These are phyloP conservation scores for Euura saliciscinereae DNA, from an alignment of 1,140 invertebrate genomes.

Conservation along the genomic window DNA sequence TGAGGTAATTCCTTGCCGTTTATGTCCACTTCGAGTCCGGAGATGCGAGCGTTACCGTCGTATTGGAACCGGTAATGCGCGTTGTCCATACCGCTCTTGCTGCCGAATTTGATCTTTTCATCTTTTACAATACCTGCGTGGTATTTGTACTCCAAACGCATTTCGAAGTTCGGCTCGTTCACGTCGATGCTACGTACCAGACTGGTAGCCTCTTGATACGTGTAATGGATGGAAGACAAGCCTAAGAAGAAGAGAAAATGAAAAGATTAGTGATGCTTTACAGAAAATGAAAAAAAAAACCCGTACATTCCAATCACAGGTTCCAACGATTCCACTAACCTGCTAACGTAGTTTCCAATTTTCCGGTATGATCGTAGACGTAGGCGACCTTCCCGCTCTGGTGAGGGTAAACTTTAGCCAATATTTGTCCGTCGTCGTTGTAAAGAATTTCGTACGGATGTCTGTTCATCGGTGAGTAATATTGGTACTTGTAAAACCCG, in stretches of 20 bases:
- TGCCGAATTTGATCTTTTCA: slow-evolving; percentile 82
- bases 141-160: slow-evolving; percentile 88
- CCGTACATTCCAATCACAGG: slow-evolving; percentile 3
- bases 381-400: slow-evolving; percentile 89
- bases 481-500: slow-evolving; percentile 91
- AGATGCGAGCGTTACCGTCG: slow-evolving; percentile 81
- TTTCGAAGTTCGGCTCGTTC: slow-evolving; percentile 83
- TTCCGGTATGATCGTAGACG: slow-evolving; percentile 83
- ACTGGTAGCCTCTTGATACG: slow-evolving; percentile 84
- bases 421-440: slow-evolving; percentile 87
- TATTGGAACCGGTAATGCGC: slow-evolving; percentile 90
- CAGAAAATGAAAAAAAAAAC: slow-evolving; percentile 6
- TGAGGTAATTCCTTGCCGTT: slow-evolving; percentile 78
- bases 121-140: slow-evolving; percentile 89
- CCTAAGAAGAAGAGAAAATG: slow-evolving; percentile 53
- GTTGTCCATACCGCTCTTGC: slow-evolving; percentile 83
- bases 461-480: slow-evolving; percentile 87
- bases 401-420: slow-evolving; percentile 88
- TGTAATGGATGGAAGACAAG: slow-evolving; percentile 85
- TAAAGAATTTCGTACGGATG: slow-evolving; percentile 91
- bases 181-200: slow-evolving; percentile 86
- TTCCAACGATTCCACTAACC: slow-evolving; percentile 53
- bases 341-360: slow-evolving; percentile 84
- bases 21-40: slow-evolving; percentile 86
- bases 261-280: slow-evolving; percentile 13